These are phyloP conservation scores for Erythrolamprus reginae DNA, from an alignment of 2,113 vertebrate genomes.

Conservation along the genomic window DNA sequence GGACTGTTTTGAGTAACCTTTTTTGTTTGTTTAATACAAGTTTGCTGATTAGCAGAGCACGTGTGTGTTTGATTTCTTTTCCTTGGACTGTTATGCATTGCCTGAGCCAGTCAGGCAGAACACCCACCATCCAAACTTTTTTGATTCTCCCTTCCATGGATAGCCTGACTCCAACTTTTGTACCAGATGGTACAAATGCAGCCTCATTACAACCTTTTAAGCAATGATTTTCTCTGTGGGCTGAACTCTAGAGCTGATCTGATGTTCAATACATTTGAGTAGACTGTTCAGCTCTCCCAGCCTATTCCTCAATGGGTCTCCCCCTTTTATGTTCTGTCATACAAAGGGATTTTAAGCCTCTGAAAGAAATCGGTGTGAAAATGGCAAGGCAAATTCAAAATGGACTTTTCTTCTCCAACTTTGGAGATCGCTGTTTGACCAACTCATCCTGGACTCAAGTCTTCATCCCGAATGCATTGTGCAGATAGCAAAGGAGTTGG, in stretches of 20 bases:
- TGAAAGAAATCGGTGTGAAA: neutral
- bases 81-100: too few species aligned
- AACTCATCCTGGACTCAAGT: neutral
- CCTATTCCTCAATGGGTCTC: neutral
- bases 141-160: neutral
- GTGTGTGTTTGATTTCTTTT: too few species aligned
- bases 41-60: too few species aligned
- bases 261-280: neutral
- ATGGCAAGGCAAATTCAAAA: neutral
- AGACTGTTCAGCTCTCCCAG: neutral
- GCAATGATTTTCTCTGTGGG: neutral
- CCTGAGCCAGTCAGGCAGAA: too few species aligned
- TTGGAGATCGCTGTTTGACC: neutral
- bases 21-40: too few species aligned
- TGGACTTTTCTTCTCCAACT: neutral
- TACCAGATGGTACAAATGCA: neutral
- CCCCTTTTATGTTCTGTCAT: neutral
- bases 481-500: accelerated
- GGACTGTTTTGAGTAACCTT: too few species aligned
- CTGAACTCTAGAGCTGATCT: neutral
- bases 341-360: neutral
- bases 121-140: neutral
- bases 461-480: neutral
- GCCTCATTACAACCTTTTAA: neutral
- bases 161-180: neutral